These are phyloP conservation scores for Lindbergichthys nudifrons DNA, from an alignment of 2,797 vertebrate species.

Conservation along the genomic window DNA sequence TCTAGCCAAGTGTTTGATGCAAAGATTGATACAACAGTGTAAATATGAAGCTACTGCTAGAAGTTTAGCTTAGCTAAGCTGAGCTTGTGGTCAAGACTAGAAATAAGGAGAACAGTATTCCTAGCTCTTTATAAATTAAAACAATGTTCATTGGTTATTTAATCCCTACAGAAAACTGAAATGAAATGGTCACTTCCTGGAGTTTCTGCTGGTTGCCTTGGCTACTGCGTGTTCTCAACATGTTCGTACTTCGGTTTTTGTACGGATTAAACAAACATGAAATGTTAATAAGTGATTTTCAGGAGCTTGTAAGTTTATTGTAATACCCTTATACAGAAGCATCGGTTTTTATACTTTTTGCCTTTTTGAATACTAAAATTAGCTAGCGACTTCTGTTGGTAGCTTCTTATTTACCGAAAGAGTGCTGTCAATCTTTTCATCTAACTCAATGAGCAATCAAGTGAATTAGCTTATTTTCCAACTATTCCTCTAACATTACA, in stretches of 20 bases:
- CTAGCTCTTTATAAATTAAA: background rate
- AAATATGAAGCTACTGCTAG: conserved; percentile 18
- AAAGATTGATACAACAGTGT: conserved; percentile 15
- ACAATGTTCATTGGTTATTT: background rate
- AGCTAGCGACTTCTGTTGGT: background rate
- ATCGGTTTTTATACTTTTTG: no score
- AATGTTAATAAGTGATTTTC: background rate
- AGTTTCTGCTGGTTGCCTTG: background rate
- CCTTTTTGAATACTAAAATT: conserved; percentile 7
- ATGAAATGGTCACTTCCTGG: background rate
- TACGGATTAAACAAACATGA: background rate
- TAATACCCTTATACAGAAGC: no score
- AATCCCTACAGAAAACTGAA: background rate
- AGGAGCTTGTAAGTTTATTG: no score
- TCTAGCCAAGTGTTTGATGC: background rate
- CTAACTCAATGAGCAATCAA: conserved; percentile 10
- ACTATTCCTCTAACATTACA: conserved; percentile 23
- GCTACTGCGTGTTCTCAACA: background rate
- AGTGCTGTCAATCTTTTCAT: background rate
- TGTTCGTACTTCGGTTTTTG: background rate
- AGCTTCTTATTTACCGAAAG: conserved; percentile 14
- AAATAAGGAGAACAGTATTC: background rate
- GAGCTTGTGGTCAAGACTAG: background rate
- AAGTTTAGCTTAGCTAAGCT: background rate
- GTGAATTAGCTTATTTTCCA: background rate